Evolutionary conservation across 1,140 invertebrate species (phyloP).

Genomic region (Medauroidea extradentata): DNA sequence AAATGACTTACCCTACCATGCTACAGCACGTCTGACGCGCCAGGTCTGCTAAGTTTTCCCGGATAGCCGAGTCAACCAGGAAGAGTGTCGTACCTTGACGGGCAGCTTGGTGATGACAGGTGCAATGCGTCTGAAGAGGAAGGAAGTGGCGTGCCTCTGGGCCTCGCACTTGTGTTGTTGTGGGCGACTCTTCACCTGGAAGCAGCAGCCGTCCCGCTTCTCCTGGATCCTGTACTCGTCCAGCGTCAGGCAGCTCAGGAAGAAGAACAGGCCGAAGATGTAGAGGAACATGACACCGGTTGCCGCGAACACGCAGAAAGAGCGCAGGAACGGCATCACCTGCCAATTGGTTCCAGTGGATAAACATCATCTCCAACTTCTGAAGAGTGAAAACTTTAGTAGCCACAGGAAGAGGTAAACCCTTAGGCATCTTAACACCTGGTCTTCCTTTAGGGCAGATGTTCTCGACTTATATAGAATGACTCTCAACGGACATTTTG

Average conservation of each 20-base stretch:
- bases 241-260: conserved; percentile 51
- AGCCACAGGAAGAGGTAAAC: no score
- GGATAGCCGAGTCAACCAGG: conserved; percentile 1
- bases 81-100: conserved; percentile 45
- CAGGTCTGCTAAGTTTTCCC: not conserved
- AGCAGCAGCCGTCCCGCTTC: conserved; percentile 49
- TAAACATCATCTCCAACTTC: no score
- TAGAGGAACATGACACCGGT: conserved; percentile 49
- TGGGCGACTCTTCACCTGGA: conserved; percentile 42
- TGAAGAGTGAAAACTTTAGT: no score
- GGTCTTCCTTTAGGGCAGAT: no score
- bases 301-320: conserved; percentile 50
- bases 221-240: conserved; percentile 48
- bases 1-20: no score
- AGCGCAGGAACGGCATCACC: conserved; percentile 49
- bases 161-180: conserved; percentile 47
- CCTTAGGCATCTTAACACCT: no score
- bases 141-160: conserved; percentile 42
- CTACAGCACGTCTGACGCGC: no score
- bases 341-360: no score
- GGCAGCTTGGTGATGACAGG: conserved; percentile 44
- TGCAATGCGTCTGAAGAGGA: conserved; percentile 48
- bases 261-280: conserved; percentile 51
- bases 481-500: no score
- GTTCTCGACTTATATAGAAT: no score